A percentile compares a stretch with the other conserved stretches of the same genome.
Evolutionary conservation across 2,797 vertebrate species (phyloP).

Genomic region (Sphenodon punctatus): DNA sequence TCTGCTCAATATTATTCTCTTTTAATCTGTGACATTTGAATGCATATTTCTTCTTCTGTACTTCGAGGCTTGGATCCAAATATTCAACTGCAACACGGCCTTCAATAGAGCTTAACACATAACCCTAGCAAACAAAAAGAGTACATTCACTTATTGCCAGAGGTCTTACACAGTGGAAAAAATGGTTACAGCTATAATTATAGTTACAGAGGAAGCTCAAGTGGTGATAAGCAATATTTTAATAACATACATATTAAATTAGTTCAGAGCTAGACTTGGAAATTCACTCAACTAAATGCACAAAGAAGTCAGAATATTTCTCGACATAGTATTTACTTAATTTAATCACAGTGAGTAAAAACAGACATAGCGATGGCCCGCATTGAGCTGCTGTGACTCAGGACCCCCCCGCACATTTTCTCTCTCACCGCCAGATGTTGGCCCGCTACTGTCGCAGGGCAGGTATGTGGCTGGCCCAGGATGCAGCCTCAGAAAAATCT

Average conservation of each 20-base stretch:
- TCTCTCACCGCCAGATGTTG: too few species aligned
- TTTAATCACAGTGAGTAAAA: too few species aligned
- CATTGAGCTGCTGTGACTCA: too few species aligned
- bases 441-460: too few species aligned
- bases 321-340: too few species aligned
- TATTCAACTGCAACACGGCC: constrained; percentile 97
- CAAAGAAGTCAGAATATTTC: not conserved
- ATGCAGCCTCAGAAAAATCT: too few species aligned
- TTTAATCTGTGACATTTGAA: constrained; percentile 98
- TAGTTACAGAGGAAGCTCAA: not conserved
- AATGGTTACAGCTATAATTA: too few species aligned
- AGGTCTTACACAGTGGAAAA: too few species aligned
- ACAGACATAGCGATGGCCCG: too few species aligned
- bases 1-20: constrained; percentile 95
- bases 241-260: not conserved
- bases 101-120: constrained; percentile 97
- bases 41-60: constrained; percentile 99
- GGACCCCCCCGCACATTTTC: too few species aligned
- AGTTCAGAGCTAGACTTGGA: not conserved
- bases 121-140: constrained; percentile 81
- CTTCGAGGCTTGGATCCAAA: constrained; percentile 95
- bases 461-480: too few species aligned
- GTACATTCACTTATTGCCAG: accelerated
- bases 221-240: not conserved
- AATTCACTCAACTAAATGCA: not conserved